Conservation (phyloP, 2,888 invertebrate genomes). For the Tipula vernalis region DNA sequence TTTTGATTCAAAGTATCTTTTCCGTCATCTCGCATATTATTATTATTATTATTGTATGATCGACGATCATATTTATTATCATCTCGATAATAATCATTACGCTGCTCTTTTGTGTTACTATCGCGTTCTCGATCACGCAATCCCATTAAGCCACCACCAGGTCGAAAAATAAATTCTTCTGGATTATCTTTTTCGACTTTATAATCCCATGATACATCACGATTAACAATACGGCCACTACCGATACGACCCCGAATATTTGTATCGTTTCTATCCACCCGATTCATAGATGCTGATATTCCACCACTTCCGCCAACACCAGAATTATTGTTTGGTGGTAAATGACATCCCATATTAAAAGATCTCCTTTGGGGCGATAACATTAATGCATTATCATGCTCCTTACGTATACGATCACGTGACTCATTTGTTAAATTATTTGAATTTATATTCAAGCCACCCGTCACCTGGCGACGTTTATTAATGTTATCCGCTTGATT, state of each 20-base stretch:
- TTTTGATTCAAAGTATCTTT: constrained; percentile 18
- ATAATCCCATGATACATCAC: constrained; percentile 41
- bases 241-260: constrained; percentile 51
- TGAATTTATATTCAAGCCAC: constrained; percentile 37
- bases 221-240: constrained; percentile 67
- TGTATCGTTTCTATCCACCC: constrained; percentile 18
- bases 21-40: constrained; percentile 9
- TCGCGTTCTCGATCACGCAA: constrained; percentile 14
- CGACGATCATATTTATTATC: constrained; percentile 31
- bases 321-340: constrained; percentile 25
- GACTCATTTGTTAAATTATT: constrained; percentile 39
- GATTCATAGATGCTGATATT: constrained; percentile 9
- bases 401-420: constrained; percentile 65
- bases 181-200: constrained; percentile 23
- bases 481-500: neutral
- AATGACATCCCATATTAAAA: constrained; percentile 79
- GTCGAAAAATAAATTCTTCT: constrained; percentile 26
- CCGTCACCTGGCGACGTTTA: constrained; percentile 12
- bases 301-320: constrained; percentile 18
- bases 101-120: constrained; percentile 16
- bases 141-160: constrained; percentile 17
- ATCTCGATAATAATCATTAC: constrained; percentile 44
- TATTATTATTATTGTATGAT: neutral
- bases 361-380: constrained; percentile 75
- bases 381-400: constrained; percentile 64